These are phyloP conservation scores for Parochlus steinenii DNA, from an alignment of 2,888 invertebrate species.

Conservation along the genomic window DNA sequence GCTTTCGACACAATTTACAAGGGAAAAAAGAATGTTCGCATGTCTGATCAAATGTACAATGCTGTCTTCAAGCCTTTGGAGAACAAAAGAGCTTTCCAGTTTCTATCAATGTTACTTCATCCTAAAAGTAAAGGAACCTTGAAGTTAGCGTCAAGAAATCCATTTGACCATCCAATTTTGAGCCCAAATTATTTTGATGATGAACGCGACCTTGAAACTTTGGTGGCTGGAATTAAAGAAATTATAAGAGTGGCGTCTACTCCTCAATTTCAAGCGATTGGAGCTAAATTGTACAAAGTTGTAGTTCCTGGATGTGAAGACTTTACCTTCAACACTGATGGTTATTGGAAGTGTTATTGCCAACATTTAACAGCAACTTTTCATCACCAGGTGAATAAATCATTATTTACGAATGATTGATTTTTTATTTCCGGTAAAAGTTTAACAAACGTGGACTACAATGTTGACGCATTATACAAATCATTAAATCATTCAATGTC, in stretches of 20 bases:
- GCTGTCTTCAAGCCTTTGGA: conserved; percentile 31
- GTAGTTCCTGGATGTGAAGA: conserved; percentile 34
- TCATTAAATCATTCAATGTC: no score
- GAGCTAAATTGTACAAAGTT: conserved; percentile 34
- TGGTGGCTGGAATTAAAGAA: conserved; percentile 34
- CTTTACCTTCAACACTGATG: conserved; percentile 37
- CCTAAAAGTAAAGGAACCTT: conserved; percentile 36
- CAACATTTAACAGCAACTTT: no score
- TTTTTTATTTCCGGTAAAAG: no score
- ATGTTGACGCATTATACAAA: no score
- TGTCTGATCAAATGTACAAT: conserved; percentile 31
- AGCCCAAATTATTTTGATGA: conserved; percentile 35
- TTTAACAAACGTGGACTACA: no score
- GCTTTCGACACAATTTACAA: conserved; percentile 36
- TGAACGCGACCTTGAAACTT: conserved; percentile 26
- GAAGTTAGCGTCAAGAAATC: conserved; percentile 33
- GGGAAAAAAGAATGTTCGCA: conserved; percentile 29
- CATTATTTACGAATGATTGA: no score
- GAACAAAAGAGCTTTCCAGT: conserved; percentile 31
- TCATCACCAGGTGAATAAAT: no score
- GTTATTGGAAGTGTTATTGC: conserved; percentile 61
- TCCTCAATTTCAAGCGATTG: conserved; percentile 39
- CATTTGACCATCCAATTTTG: conserved; percentile 35
- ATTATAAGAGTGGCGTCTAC: conserved; percentile 39
- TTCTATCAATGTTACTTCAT: conserved; percentile 39